phyloP scores from a whole-genome alignment of 2,797 vertebrate species.

The Capromys pilorides region DNA sequence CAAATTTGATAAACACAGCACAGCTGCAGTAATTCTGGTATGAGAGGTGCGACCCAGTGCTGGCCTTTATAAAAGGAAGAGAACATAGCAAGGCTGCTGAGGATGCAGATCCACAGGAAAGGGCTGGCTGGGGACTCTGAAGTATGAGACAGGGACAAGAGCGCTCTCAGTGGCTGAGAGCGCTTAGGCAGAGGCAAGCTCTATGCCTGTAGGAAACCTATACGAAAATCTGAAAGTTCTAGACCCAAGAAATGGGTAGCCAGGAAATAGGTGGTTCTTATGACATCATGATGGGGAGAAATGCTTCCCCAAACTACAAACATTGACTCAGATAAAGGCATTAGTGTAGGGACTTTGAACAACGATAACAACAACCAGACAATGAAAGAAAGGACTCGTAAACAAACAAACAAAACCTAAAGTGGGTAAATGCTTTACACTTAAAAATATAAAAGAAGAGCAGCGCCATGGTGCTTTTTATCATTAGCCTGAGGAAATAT shows the following conservation, averaged over 20 bases:
- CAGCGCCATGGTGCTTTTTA: conserved; percentile 72
- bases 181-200: conserved; percentile 51
- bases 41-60: conserved; percentile 60
- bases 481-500: conserved; percentile 76
- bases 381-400: conserved; percentile 31
- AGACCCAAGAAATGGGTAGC: background rate
- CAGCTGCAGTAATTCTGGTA: conserved; percentile 10
- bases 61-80: conserved; percentile 1
- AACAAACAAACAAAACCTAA: conserved; percentile 51
- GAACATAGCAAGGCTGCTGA: background rate
- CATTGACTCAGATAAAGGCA: background rate
- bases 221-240: conserved; percentile 48
- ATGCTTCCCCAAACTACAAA: background rate
- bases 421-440: background rate
- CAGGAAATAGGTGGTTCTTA: conserved; percentile 22
- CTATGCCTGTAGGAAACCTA: background rate
- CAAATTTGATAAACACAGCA: background rate
- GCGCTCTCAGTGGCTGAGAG: background rate
- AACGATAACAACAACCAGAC: background rate
- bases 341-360: background rate
- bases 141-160: background rate
- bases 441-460: conserved; percentile 62
- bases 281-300: background rate
- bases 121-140: background rate
- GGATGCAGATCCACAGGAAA: background rate